Evolutionary conservation across 1,140 invertebrate species (phyloP).

Genomic region (Conopomorpha cramerella): DNA sequence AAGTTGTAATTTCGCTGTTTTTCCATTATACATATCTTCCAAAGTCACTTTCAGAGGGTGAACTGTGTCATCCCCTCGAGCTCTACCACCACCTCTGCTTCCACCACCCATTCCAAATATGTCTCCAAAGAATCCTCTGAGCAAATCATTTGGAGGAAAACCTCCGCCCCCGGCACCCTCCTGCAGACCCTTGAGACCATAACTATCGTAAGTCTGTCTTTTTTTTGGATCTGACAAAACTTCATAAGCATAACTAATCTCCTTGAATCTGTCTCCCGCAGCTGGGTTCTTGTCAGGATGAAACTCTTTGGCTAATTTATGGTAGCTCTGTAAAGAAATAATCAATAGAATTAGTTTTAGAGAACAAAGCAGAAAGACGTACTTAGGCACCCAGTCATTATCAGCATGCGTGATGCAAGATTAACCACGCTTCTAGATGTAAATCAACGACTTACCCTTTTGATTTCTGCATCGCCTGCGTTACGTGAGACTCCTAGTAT

Average conservation of each 20-base stretch:
- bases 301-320: slow-evolving; percentile 84
- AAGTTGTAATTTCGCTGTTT: slow-evolving; percentile 80
- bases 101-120: slow-evolving; percentile 66
- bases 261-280: slow-evolving; percentile 85
- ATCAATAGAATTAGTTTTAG: too few species aligned
- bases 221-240: slow-evolving; percentile 76
- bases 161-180: slow-evolving; percentile 68
- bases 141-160: slow-evolving; percentile 63
- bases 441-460: slow-evolving; percentile 70
- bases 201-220: slow-evolving; percentile 73
- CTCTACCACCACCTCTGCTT: slow-evolving; percentile 52
- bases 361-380: too few species aligned
- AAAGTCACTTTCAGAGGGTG: slow-evolving; percentile 79
- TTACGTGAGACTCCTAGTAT: slow-evolving; percentile 76
- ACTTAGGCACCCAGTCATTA: too few species aligned
- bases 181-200: slow-evolving; percentile 80
- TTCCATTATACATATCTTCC: slow-evolving; percentile 92
- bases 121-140: slow-evolving; percentile 69
- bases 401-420: too few species aligned
- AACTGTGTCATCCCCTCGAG: slow-evolving; percentile 70
- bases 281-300: slow-evolving; percentile 88
- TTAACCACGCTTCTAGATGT: slow-evolving; percentile 6
- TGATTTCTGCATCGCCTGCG: slow-evolving; percentile 82
- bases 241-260: slow-evolving; percentile 88
- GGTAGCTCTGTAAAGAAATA: slow-evolving; percentile 74